Percentiles rank a stretch among this genome's conserved stretches.
These are phyloP conservation scores for Palythoa caribaeorum DNA, from an alignment of 92 coral and sea anemone genomes.

Conservation along the genomic window DNA sequence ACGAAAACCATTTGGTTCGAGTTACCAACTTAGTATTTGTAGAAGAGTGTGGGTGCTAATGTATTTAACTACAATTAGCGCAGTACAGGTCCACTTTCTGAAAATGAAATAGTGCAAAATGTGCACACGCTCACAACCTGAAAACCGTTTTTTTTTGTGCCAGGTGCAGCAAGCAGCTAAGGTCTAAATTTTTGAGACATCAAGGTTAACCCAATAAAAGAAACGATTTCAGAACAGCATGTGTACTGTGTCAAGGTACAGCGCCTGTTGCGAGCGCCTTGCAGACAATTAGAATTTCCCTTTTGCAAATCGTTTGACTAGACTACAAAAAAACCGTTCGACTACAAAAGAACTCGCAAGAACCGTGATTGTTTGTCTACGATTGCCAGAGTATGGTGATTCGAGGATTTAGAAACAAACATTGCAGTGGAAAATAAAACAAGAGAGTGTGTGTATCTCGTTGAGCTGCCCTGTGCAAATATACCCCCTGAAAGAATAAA, in stretches of 20 bases:
- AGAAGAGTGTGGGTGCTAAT: conserved; percentile 30
- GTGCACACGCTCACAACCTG: neutral
- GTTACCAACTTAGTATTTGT: conserved; percentile 3
- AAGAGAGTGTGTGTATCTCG: conserved; percentile 67
- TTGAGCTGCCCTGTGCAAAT: conserved; percentile 73
- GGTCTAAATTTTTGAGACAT: neutral
- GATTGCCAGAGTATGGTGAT: neutral
- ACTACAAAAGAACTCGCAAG: neutral
- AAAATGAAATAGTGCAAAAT: neutral
- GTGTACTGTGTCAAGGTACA: neutral
- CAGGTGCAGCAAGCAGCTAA: neutral
- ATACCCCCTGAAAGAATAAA: conserved; percentile 90
- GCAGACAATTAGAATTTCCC: neutral
- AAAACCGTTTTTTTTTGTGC: conserved; percentile 9
- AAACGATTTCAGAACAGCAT: neutral
- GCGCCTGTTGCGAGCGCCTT: neutral
- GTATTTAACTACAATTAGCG: conserved; percentile 10
- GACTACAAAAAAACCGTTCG: neutral
- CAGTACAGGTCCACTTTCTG: neutral
- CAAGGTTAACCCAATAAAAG: conserved; percentile 32
- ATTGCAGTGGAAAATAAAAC: conserved; percentile 63
- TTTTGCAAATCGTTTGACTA: neutral
- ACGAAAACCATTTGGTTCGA: neutral
- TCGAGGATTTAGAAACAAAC: conserved; percentile 36
- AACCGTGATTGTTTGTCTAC: neutral